Evolutionary conservation across 2,113 vertebrate genomes (phyloP).

Genomic region (Danio rerio): DNA sequence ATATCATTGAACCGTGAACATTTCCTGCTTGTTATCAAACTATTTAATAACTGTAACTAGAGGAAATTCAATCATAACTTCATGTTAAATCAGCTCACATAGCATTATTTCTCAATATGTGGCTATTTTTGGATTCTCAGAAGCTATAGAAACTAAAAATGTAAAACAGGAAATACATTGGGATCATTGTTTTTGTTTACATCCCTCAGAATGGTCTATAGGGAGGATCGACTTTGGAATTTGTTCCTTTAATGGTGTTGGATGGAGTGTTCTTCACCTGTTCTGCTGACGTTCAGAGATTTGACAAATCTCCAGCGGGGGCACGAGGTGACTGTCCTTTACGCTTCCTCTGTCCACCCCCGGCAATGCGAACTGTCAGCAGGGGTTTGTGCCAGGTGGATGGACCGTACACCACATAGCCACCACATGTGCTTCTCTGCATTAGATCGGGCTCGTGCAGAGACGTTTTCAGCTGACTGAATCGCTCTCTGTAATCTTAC

Average conservation of each 20-base stretch:
- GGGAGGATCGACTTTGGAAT: no score
- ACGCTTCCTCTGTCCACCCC: background rate
- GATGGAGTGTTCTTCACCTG: background rate
- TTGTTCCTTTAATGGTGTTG: background rate
- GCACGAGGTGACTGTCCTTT: conserved; percentile 31
- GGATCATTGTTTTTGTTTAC: no score
- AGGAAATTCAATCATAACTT: no score
- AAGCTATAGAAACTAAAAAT: no score
- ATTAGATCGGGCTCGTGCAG: background rate
- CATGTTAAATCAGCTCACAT: no score
- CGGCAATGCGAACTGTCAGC: conserved; percentile 27
- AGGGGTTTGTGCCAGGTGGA: conserved; percentile 35
- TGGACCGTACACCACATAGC: background rate
- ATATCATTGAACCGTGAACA: no score
- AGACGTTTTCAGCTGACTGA: conserved; percentile 13
- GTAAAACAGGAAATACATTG: no score
- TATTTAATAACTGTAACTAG: no score
- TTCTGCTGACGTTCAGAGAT: conserved; percentile 12
- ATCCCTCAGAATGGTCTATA: no score
- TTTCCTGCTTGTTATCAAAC: no score
- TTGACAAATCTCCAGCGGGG: conserved; percentile 1
- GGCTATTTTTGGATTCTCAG: no score
- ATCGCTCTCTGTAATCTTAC: background rate
- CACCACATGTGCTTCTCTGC: background rate
- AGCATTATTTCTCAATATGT: no score